Evolutionary conservation across 2,888 invertebrate genomes (phyloP), one percentile per base, ranked within the genome.

Genomic region (Mythimna vitellina): DNA sequence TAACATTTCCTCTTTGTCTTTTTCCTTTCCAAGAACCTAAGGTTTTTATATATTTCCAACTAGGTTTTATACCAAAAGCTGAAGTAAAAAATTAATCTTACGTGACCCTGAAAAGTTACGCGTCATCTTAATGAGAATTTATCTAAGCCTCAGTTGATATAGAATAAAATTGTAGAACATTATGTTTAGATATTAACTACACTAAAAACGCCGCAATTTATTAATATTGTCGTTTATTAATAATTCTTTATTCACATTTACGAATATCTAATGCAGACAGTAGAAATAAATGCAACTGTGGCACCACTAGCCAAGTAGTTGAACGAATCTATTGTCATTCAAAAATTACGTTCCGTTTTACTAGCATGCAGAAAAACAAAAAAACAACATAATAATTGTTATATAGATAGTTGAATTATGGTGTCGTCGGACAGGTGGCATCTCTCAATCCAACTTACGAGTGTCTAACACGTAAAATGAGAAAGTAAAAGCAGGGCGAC

Each of bases 401-500:
- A 5, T 62, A 57, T n/a, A 70, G 67, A 70, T 58, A 68, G 70
- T 76, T 70, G 53, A 68, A 65, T 72, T 74, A 74, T 65, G 53
- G 60, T 66, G 63, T 65, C 63, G 65, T 14, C 49, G 65, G 87
- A 87, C 93, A 92, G 92, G 92, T 93, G 92, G 88, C 85, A 84
- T 81, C 79, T 87, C 84, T 91, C 90, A 86, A 85, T 85, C 86
- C 75, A 77, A 86, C 84, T 86, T 87, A 87, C 84, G 80, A 81
- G 79, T 85, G 77, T 76, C 74, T 75, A 83, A 82, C 85, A 86
- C 85, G 87, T 88, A 87, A 89, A 89, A 87, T 85, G 87, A 86
- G 88, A 89, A 88, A 88, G 88, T 87, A 89, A 87, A 86, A 90
- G 89, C 83, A 89, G 85, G 85, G 70, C 84, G 86, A 87, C 89